Base-by-base conservation (phyloP, 1,140 invertebrate species). In the Chironomus tepperi region DNA sequence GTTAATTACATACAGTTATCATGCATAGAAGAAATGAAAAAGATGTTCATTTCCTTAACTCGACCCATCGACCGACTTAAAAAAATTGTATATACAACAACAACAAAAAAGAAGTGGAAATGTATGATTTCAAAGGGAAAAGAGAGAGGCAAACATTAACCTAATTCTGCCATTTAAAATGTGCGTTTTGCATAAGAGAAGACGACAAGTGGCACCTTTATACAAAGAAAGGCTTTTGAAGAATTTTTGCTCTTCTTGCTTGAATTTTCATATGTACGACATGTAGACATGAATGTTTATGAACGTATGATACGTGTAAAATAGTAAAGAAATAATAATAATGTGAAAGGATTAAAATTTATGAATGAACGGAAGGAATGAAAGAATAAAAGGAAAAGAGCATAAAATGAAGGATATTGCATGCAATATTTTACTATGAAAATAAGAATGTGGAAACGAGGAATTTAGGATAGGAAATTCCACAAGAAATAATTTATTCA, bases 111-210 rank as follows among this genome's bases (percentile, higher is more conserved):
- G 24, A 34, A 34, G 5, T 34, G 24, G 5, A 57, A 57, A 15
- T 57, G 9, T n/a, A 57, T 15, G 47, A n/a, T n/a, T n/a, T 15
- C 7, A 73, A 73, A 12, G 43, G 24, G 43, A 47, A 73, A 2
- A 34, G 73, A 43, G 19, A 42, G 73, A n/a, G 19, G 43, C 3
- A 73, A 42, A 42, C 16, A 73, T 42, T 43, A 73, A 42, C 42
- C 42, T 7, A 43, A 73, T 73, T 73, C 73, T 43, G 42, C 73
- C 73, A 19, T 43, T 42, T 19, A 43, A 47, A 57, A 57, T 57
- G 12, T 57, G n/a, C 47, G 12, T n/a, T 34, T n/a, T 57, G n/a
- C 47, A 57, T 57, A 34, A 34, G 24, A 34, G 24, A 34, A 34
- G 24, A 34, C 24, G 47, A 57, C 47, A 57, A n/a, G 47, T n/a